A percentile compares a stretch with the other conserved stretches of the same genome.
phyloP scores from a whole-genome alignment of 2,888 invertebrate species.

The Pandemis heparana region DNA sequence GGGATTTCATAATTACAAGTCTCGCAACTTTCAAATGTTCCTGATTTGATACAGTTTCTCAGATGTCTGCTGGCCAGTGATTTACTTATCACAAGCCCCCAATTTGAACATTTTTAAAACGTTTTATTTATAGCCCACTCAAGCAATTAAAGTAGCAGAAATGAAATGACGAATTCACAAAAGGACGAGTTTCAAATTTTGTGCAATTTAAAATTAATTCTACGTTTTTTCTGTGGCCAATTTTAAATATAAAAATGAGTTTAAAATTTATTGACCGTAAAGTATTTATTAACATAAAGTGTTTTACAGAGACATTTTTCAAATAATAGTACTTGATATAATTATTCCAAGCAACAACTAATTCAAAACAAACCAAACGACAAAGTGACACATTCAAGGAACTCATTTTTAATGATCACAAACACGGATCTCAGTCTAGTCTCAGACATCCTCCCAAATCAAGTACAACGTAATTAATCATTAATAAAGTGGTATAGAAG shows the following conservation, averaged over 20 bases:
- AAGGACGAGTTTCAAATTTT: constrained; percentile 27
- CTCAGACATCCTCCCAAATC: constrained; percentile 35
- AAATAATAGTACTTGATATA: neutral
- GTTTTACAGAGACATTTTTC: neutral
- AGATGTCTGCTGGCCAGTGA: constrained; percentile 41
- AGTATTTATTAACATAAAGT: no score
- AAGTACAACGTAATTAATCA: constrained; percentile 38
- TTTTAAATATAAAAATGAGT: no score
- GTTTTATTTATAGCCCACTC: constrained; percentile 39
- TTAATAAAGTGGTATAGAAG: constrained; percentile 41
- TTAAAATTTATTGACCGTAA: neutral
- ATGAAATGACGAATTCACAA: constrained; percentile 26
- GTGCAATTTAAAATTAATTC: neutral
- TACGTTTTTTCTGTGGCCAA: neutral
- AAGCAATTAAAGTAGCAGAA: constrained; percentile 30
- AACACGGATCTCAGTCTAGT: constrained; percentile 31
- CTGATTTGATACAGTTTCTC: constrained; percentile 57
- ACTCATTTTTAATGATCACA: neutral
- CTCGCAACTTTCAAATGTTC: constrained; percentile 73
- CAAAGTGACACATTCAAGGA: constrained; percentile 23
- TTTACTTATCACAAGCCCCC: constrained; percentile 32
- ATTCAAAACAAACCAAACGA: constrained; percentile 5
- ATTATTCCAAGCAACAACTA: neutral
- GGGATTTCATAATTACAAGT: constrained; percentile 75
- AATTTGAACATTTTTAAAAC: constrained; percentile 34